Evolutionary conservation across 2,113 vertebrate species (phyloP).

Genomic region (Heterotis niloticus): DNA sequence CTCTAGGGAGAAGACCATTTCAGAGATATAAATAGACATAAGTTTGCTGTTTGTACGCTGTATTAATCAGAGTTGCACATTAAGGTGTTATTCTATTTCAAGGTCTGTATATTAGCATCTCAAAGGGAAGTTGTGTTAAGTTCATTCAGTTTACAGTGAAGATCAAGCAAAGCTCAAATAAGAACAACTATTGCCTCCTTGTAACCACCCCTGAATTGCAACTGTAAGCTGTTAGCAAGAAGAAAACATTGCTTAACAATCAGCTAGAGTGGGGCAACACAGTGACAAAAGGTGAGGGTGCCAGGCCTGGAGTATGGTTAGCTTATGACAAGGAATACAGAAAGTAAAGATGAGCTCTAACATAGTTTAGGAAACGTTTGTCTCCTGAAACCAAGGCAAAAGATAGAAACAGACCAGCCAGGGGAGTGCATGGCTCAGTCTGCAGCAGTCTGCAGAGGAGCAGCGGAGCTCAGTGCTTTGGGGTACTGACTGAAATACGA

Average conservation of each 20-base stretch:
- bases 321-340: constrained; percentile 34
- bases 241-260: constrained; percentile 49
- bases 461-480: constrained; percentile 36
- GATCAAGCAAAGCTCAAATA: constrained; percentile 22
- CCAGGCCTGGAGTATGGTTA: constrained; percentile 43
- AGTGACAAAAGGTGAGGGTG: constrained; percentile 47
- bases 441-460: constrained; percentile 16
- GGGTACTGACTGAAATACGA: constrained; percentile 36
- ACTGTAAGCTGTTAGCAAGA: constrained; percentile 49
- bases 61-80: no score
- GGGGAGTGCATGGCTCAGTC: neutral
- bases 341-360: constrained; percentile 54
- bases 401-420: constrained; percentile 47
- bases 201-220: constrained; percentile 42
- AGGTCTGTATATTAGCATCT: neutral
- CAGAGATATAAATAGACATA: neutral
- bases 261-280: constrained; percentile 48
- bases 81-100: constrained; percentile 8
- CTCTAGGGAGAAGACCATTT: neutral
- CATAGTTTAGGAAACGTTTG: constrained; percentile 53
- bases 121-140: neutral
- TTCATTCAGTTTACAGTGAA: constrained; percentile 27
- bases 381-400: constrained; percentile 75
- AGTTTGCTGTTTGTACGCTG: neutral
- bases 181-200: constrained; percentile 37